Percentiles rank a stretch among this genome's conserved stretches.
These are phyloP conservation scores for Dasyurus viverrinus DNA, from an alignment of 2,113 vertebrate genomes.

Conservation along the genomic window DNA sequence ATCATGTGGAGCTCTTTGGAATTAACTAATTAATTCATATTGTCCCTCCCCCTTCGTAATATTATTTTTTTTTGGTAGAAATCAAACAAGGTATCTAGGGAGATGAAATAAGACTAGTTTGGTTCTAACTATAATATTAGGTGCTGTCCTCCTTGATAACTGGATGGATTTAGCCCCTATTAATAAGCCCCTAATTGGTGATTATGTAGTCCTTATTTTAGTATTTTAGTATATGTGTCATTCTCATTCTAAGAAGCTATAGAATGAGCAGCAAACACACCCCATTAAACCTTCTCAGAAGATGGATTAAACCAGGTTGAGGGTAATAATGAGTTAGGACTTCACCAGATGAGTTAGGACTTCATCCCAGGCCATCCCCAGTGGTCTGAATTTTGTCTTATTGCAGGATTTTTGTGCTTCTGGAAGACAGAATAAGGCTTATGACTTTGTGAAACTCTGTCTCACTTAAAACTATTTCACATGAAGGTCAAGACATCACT, in stretches of 20 bases:
- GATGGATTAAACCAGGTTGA: not conserved
- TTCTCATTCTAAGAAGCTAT: not conserved
- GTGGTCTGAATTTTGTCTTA: not conserved
- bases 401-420: not conserved
- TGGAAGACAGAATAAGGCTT: not conserved
- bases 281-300: not conserved
- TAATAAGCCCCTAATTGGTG: not conserved
- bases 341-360: not conserved
- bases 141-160: not conserved
- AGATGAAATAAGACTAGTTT: not conserved
- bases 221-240: not conserved
- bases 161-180: not conserved
- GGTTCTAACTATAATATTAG: not conserved
- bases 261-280: not conserved
- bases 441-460: not conserved
- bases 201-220: not conserved
- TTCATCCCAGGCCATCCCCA: not conserved
- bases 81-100: not conserved
- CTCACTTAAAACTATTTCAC: not conserved
- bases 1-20: not conserved
- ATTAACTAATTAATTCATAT: slow-evolving; percentile 12
- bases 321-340: no score
- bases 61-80: not conserved
- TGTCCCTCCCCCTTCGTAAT: not conserved
- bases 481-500: not conserved